Evolutionary conservation across 2,888 invertebrate genomes (phyloP), one percentile per base, ranked within the genome.

Genomic region (Drosophila colorata): DNA sequence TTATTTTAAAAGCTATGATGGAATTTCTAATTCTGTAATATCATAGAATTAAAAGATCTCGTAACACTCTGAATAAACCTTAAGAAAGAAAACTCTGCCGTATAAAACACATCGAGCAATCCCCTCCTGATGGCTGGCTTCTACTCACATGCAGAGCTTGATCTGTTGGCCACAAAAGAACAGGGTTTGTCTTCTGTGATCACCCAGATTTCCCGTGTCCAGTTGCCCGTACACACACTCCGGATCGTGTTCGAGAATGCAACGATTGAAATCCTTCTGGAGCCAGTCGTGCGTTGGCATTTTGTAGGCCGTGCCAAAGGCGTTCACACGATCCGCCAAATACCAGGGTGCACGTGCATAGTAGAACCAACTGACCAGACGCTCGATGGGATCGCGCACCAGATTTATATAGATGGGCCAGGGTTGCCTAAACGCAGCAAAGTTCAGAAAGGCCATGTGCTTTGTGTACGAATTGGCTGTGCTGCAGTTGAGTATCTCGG

Each of bases 281-380:
- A 97, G 92, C 96, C 97, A 97, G 3, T 61, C 94, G 0, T 70
- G 31, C 5, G 66, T 96, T 92, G 91, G 90, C 56, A 88, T n/a
- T 46, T 64, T n/a, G 33, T 77, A 78, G 14, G 80, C 56, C 4
- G 70, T 66, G 1, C 88, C 83, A 51, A 90, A 91, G 13, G 56
- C 13, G 4, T 61, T 58, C 16, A 72, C 77, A 1, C 97, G 93
- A 91, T 97, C 96, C 20, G 96, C 97, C 90, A 97, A 96, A 92
- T 97, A 97, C 97, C 97, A 97, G 0, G 97, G 97, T 0, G 97
- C 97, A 53, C 97, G 93, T 11, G 97, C 95, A 91, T 97, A 97
- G 92, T 97, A 97, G 90, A 97, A 97, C 97, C 97, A 97, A 6
- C 97, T 97, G 88, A 97, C 96, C 25, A 97, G 95, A 43, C 97